phyloP scores from a whole-genome alignment of 2,888 invertebrate genomes.

The Erynnis tages region DNA sequence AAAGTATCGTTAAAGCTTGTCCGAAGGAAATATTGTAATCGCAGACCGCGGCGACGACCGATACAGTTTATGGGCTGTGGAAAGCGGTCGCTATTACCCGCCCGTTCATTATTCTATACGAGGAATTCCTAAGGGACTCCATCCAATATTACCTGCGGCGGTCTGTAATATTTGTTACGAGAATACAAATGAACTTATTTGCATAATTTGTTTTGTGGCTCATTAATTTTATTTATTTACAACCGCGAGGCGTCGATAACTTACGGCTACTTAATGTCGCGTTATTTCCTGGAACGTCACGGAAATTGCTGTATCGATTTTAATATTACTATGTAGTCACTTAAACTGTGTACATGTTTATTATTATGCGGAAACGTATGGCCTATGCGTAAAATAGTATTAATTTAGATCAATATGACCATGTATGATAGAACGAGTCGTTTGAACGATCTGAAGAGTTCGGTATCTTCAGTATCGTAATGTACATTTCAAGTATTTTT shows the following conservation, averaged over 20 bases:
- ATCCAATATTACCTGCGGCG: conserved; percentile 16
- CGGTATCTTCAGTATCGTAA: too few species aligned
- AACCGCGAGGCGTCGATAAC: conserved; percentile 9
- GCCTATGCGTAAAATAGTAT: too few species aligned
- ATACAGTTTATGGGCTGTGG: conserved; percentile 63
- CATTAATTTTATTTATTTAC: conserved; percentile 27
- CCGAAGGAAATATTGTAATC: conserved; percentile 72
- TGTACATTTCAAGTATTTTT: too few species aligned
- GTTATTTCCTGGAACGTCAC: conserved; percentile 20
- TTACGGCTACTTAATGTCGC: conserved; percentile 17
- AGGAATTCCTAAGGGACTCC: conserved; percentile 42
- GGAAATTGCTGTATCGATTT: conserved; percentile 4
- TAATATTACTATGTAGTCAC: not conserved
- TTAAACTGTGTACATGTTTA: too few species aligned
- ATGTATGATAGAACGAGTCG: too few species aligned
- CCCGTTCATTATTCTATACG: conserved; percentile 51
- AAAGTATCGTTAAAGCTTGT: conserved; percentile 77
- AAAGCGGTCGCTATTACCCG: conserved; percentile 55
- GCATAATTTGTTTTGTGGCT: conserved; percentile 27
- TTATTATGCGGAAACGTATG: too few species aligned
- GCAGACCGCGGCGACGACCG: conserved; percentile 32
- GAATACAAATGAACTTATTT: conserved; percentile 31
- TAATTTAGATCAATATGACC: too few species aligned
- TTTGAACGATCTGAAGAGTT: too few species aligned
- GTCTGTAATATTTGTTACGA: conserved; percentile 36